These are phyloP conservation scores for Petrocephalus schoutedeni DNA, from an alignment of 2,797 vertebrate genomes.

Conservation along the genomic window DNA sequence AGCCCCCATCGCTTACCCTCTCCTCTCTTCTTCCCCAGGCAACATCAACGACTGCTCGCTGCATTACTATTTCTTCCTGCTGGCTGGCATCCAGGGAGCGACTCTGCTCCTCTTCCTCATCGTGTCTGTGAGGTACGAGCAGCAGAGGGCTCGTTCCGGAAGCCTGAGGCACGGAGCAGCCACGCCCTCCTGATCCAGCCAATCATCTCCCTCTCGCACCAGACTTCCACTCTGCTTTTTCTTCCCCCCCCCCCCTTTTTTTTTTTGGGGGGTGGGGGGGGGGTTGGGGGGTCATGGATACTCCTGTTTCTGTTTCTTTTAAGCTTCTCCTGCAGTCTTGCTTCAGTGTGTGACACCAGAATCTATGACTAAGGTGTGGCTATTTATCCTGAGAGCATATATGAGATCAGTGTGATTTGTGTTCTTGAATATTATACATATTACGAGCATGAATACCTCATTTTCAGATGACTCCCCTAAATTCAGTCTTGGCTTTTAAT, in stretches of 20 bases:
- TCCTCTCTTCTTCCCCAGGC: conserved; percentile 55
- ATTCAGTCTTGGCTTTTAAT: conserved; percentile 10
- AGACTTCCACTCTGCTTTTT: neutral
- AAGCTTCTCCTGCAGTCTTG: neutral
- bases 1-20: neutral
- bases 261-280: neutral
- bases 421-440: conserved; percentile 14
- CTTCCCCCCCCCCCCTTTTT: neutral
- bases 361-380: neutral
- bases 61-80: conserved; percentile 94
- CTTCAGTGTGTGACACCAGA: neutral
- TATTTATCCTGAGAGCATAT: conserved; percentile 5
- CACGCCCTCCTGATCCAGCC: conserved; percentile 53
- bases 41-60: conserved; percentile 91
- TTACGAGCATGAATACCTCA: conserved; percentile 17
- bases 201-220: neutral
- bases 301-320: neutral
- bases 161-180: conserved; percentile 46
- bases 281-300: neutral
- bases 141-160: conserved; percentile 53
- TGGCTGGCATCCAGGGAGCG: conserved; percentile 86
- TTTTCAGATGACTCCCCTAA: conserved; percentile 13
- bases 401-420: neutral
- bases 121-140: conserved; percentile 85
- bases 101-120: conserved; percentile 91